Conservation (phyloP, 2,113 vertebrate genomes). For the Phrynosoma platyrhinos region DNA sequence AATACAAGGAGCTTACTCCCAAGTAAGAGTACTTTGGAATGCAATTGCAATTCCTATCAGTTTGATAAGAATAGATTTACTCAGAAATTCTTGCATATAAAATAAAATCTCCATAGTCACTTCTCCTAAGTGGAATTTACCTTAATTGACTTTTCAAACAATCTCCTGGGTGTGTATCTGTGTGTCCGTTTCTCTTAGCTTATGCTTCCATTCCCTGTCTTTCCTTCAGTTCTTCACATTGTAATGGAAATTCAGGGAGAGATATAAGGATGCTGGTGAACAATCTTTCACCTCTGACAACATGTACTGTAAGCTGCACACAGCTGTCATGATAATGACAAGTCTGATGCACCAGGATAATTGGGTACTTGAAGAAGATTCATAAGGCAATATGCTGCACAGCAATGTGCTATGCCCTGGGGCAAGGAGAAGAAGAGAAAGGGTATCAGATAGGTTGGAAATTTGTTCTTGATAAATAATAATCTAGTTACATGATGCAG, state of each 20-base stretch:
- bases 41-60: neutral
- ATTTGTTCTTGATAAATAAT: slow-evolving; percentile 71
- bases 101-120: slow-evolving; percentile 55
- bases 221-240: slow-evolving; percentile 39
- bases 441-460: slow-evolving; percentile 45
- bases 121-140: slow-evolving; percentile 64
- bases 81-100: slow-evolving; percentile 47
- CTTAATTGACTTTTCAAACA: slow-evolving; percentile 59
- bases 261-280: slow-evolving; percentile 50
- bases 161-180: neutral
- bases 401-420: slow-evolving; percentile 67
- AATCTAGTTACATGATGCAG: slow-evolving; percentile 55
- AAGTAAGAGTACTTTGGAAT: neutral
- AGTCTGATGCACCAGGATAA: slow-evolving; percentile 73
- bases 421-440: slow-evolving; percentile 61
- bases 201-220: slow-evolving; percentile 27
- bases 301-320: slow-evolving; percentile 43
- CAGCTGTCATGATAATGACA: slow-evolving; percentile 79
- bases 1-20: neutral
- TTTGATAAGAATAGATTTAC: slow-evolving; percentile 32
- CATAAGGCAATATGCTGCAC: slow-evolving; percentile 75
- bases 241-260: slow-evolving; percentile 68
- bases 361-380: slow-evolving; percentile 85
- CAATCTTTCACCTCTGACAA: slow-evolving; percentile 78
- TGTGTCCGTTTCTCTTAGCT: slow-evolving; percentile 19